phyloP scores from a whole-genome alignment of 2,888 invertebrate species.

The Luffia ferchaultella region DNA sequence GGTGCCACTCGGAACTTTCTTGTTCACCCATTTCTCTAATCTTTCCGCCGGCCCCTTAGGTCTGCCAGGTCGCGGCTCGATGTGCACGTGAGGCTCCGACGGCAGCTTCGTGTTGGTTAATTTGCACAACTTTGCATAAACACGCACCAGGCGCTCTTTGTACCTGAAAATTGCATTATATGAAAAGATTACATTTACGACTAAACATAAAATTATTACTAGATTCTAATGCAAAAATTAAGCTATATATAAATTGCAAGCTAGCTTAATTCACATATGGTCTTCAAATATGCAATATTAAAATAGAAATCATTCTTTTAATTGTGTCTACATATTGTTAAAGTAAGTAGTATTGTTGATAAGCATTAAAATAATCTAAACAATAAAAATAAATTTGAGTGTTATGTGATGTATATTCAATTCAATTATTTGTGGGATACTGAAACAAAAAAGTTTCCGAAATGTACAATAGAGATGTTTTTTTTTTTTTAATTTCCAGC shows the following conservation, averaged over 20 bases:
- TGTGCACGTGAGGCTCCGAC: slow-evolving; percentile 42
- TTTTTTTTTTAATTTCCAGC: too few species aligned
- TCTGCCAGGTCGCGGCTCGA: slow-evolving; percentile 40
- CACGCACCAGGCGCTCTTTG: slow-evolving; percentile 49
- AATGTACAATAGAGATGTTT: too few species aligned
- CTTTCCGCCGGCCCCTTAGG: slow-evolving; percentile 44
- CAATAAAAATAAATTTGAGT: too few species aligned
- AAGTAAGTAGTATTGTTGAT: too few species aligned
- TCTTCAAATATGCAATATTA: neutral
- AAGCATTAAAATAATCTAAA: too few species aligned
- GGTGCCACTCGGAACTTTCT: slow-evolving; percentile 45
- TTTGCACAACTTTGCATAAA: slow-evolving; percentile 70
- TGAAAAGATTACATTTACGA: neutral
- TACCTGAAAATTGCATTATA: slow-evolving; percentile 31
- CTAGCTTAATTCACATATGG: neutral
- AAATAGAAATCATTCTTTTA: neutral
- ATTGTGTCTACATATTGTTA: too few species aligned
- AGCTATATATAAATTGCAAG: neutral
- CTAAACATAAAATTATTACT: neutral
- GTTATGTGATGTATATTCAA: too few species aligned
- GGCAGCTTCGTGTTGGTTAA: slow-evolving; percentile 63
- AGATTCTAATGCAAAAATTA: neutral
- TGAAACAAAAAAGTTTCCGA: too few species aligned
- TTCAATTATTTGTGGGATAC: too few species aligned
- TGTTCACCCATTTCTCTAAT: slow-evolving; percentile 49